phyloP scores from a whole-genome alignment of 2,888 invertebrate species.

The Andricus quercusramuli region DNA sequence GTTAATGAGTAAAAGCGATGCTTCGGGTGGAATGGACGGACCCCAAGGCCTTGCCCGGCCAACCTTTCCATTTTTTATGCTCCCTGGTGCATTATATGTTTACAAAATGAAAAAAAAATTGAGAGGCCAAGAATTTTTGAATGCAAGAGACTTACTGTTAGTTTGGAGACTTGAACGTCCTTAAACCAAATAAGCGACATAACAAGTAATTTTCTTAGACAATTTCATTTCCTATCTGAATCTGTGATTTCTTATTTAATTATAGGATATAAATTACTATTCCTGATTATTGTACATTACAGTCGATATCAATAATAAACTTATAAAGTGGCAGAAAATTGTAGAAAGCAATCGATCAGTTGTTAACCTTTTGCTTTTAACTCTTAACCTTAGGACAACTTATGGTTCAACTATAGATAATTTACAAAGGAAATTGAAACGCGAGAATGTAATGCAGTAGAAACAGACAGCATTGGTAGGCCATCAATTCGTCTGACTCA shows the following conservation, averaged over 20 bases:
- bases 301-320: neutral
- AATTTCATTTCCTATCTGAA: no score
- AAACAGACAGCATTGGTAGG: constrained; percentile 16
- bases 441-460: constrained; percentile 20
- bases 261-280: no score
- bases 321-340: neutral
- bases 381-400: constrained; percentile 16
- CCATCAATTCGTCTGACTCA: constrained; percentile 14
- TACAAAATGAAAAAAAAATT: neutral
- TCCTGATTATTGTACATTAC: no score
- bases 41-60: constrained; percentile 15
- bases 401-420: constrained; percentile 12
- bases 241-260: no score
- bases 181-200: neutral
- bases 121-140: neutral
- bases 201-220: neutral
- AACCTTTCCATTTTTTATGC: constrained; percentile 34
- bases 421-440: constrained; percentile 9
- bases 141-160: neutral
- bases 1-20: constrained; percentile 38
- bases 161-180: neutral
- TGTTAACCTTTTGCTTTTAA: constrained; percentile 3
- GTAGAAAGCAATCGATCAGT: neutral
- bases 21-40: constrained; percentile 12
- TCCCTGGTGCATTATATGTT: constrained; percentile 8